A percentile compares a stretch with the other conserved stretches of the same genome.
Evolutionary conservation across 2,113 vertebrate genomes (phyloP).

Genomic region (Australoheros scitulus): DNA sequence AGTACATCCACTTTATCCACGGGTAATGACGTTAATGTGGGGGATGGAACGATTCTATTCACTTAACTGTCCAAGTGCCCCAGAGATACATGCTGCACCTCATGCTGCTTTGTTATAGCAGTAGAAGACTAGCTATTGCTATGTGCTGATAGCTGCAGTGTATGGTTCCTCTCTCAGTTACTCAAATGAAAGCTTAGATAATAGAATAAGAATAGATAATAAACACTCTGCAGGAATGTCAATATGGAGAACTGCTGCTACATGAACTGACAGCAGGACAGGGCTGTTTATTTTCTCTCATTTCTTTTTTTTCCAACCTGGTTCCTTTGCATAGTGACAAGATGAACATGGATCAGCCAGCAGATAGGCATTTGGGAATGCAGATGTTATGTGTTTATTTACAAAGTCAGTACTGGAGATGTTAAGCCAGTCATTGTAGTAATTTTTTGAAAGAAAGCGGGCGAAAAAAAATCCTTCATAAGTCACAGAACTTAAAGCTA

Average conservation of each 20-base stretch:
- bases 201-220: background rate
- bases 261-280: background rate
- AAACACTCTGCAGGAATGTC: background rate
- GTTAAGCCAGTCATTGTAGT: background rate
- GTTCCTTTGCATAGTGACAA: background rate
- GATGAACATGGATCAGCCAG: background rate
- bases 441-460: background rate
- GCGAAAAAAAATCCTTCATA: too few species aligned
- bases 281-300: background rate
- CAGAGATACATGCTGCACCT: background rate
- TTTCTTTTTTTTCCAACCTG: background rate
- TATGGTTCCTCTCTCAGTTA: background rate
- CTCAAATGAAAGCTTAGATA: background rate
- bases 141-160: background rate
- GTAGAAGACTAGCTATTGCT: background rate
- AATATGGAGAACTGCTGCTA: background rate
- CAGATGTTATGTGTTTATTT: background rate
- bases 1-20: constrained; percentile 1
- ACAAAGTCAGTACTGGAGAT: background rate
- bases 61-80: constrained; percentile 1
- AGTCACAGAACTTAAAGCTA: background rate
- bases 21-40: background rate
- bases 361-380: background rate
- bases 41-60: background rate
- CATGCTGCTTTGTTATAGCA: background rate